Conservation (phyloP, 2,797 vertebrate species). For the Lutjanus argentimaculatus region DNA sequence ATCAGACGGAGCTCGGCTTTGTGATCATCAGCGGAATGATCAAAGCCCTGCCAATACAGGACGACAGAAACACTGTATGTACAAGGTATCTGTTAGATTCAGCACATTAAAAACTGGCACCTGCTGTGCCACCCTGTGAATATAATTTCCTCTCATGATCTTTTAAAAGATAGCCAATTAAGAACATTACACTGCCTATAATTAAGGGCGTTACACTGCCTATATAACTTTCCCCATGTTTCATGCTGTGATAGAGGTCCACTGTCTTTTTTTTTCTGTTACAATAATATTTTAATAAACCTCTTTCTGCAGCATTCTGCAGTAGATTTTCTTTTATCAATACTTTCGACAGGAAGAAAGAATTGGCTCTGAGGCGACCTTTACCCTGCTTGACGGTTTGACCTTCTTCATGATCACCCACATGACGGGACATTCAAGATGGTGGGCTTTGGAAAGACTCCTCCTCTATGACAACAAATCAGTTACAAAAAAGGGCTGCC, state of each 20-base stretch:
- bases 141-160: constrained; percentile 9
- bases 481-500: constrained; percentile 7
- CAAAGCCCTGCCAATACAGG: constrained; percentile 42
- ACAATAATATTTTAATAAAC: constrained; percentile 46
- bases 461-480: constrained; percentile 30
- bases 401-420: constrained; percentile 60
- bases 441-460: constrained; percentile 28
- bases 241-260: not conserved
- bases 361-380: constrained; percentile 56
- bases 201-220: not conserved
- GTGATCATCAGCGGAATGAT: constrained; percentile 55
- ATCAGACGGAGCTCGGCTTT: constrained; percentile 27
- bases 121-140: constrained; percentile 10
- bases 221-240: too few relatives aligned
- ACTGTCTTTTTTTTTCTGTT: constrained; percentile 6
- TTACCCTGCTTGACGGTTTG: constrained; percentile 48
- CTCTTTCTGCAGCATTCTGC: constrained; percentile 12
- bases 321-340: constrained; percentile 48
- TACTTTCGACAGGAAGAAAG: constrained; percentile 50
- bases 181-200: not conserved
- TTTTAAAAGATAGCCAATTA: constrained; percentile 9
- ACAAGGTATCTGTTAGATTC: constrained; percentile 31
- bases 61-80: constrained; percentile 34
- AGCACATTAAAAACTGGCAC: constrained; percentile 1
- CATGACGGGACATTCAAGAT: constrained; percentile 42